Evolutionary conservation across 2,797 vertebrate species (phyloP).

Genomic region (Champsocephalus esox): DNA sequence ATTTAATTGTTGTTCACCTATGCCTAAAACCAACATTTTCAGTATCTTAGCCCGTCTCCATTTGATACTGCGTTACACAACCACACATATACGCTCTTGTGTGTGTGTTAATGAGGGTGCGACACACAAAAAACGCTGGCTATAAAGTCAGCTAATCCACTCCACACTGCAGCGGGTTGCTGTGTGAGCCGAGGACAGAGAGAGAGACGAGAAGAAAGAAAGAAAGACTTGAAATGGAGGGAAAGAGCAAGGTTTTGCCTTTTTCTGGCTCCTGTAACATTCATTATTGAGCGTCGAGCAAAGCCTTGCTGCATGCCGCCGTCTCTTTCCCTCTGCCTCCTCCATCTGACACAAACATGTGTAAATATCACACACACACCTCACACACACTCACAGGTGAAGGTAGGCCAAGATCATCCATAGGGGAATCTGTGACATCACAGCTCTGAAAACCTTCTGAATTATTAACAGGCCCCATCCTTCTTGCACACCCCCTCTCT

Average conservation of each 20-base stretch:
- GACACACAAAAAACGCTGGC: constrained; percentile 23
- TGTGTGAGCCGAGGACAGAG: not conserved
- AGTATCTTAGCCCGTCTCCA: not conserved
- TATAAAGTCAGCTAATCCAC: constrained; percentile 41
- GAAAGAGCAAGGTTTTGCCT: constrained; percentile 47
- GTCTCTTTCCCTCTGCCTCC: constrained; percentile 26
- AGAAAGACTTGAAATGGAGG: constrained; percentile 43
- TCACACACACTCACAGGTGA: constrained; percentile 31
- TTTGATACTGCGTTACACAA: constrained; percentile 2
- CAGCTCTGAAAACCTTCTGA: constrained; percentile 58
- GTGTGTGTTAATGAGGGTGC: constrained; percentile 6
- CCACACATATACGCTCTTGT: not conserved
- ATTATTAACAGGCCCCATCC: constrained; percentile 64
- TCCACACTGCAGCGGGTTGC: constrained; percentile 2
- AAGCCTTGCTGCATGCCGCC: constrained; percentile 52
- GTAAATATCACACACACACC: constrained; percentile 5
- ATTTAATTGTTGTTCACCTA: too few species aligned
- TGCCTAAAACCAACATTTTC: not conserved
- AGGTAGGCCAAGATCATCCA: constrained; percentile 41
- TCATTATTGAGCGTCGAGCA: constrained; percentile 73
- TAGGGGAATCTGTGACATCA: constrained; percentile 63
- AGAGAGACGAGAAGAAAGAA: not conserved
- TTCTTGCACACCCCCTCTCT: not conserved
- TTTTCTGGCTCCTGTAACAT: constrained; percentile 74
- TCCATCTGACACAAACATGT: constrained; percentile 48